Evolutionary conservation across 53 echinoderm and acorn worm genomes (phyloP), one percentile per base, ranked within the genome.

Genomic region (Echinometra lucunter): DNA sequence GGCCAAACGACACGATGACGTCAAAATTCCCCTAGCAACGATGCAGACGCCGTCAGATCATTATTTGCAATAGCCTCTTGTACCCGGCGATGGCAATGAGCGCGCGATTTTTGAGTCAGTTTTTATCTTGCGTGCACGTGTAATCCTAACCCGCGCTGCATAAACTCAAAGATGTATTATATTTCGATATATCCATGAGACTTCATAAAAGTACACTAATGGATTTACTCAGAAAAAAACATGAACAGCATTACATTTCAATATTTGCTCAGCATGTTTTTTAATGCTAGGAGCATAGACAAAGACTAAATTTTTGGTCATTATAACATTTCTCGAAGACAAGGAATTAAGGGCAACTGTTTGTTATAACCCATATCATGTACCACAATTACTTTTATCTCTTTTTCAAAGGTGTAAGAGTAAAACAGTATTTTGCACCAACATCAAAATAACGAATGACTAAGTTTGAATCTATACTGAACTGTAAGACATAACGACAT

Each of bases 101-200:
- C 85, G 85, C 85, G 85, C 49, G 85, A 85, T 85, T 85, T 85
- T 85, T 49, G 85, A 85, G 53, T 49, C 85, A 37, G 81, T 6
- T 42, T 44, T 9, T 49, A 49, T 27, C n/a, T 47, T 85, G 49
- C 45, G 21, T 28, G 7, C 45, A 47, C 11, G 27, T 85, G 47
- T 34, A 69, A 69, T 7, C 69, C 28, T 69, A 4, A 63, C 8
- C 53, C 13, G 53, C n/a, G n/a, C n/a, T n/a, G n/a, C n/a, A n/a
- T 53, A 53, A 9, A 53, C 53, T 53, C 53, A 53, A 4, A 53
- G 1, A 53, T 53, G 11, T 80, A 42, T 80, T 80, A 80, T 11
- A 44, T 80, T 42, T 40, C 42, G 42, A n/a, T 21, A 44, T 38
- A 38, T 18, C 11, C 18, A 35, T 18, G 12, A 74, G 37, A 35